These are phyloP conservation scores for Bagarius yarrelli DNA, from an alignment of 2,113 vertebrate species.

Conservation along the genomic window DNA sequence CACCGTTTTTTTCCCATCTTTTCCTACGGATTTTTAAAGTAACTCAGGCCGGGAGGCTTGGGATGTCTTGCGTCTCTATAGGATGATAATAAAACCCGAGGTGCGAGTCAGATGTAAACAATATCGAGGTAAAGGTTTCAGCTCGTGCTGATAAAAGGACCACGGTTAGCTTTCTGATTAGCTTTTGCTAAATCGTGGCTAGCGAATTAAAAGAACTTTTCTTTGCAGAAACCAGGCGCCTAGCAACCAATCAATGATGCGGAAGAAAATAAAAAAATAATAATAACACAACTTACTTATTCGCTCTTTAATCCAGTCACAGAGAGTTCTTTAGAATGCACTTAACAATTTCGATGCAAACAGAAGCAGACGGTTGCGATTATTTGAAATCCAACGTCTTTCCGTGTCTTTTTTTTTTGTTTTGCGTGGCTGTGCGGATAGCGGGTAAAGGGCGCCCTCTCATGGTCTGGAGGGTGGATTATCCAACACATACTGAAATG, in stretches of 20 bases:
- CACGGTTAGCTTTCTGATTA: not conserved
- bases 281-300: conserved; percentile 34
- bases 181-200: conserved; percentile 27
- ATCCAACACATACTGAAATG: not conserved
- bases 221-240: not conserved
- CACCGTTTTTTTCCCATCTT: not conserved
- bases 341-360: conserved; percentile 36
- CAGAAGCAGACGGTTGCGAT: conserved; percentile 32
- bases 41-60: not conserved
- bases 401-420: conserved; percentile 18
- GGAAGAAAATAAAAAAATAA: not conserved
- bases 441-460: conserved; percentile 22
- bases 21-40: not conserved
- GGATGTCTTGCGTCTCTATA: not conserved
- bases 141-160: conserved; percentile 5
- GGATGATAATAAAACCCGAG: not conserved
- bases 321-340: conserved; percentile 17
- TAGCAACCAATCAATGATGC: not conserved
- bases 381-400: conserved; percentile 46
- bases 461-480: not conserved
- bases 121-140: not conserved
- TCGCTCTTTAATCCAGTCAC: not conserved
- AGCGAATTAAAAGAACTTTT: conserved; percentile 29
- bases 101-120: not conserved
- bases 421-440: not conserved